These are phyloP conservation scores for Odobenus rosmarus DNA, from an alignment of 2,113 vertebrate species.

Conservation along the genomic window DNA sequence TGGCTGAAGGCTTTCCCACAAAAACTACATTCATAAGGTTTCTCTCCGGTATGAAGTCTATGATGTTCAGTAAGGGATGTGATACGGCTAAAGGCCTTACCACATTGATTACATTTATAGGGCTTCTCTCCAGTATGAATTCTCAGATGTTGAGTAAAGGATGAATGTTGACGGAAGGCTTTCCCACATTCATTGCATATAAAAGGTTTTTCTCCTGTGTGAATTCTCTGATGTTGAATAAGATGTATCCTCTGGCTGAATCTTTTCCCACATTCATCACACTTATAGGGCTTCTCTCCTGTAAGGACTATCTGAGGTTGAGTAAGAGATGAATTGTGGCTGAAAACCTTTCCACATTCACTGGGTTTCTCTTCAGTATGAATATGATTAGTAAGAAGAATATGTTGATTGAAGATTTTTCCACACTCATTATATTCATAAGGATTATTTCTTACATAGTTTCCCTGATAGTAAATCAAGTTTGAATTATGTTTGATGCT, in stretches of 20 bases:
- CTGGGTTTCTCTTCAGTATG: slow-evolving; percentile 61
- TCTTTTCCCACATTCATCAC: slow-evolving; percentile 75
- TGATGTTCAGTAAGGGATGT: slow-evolving; percentile 81
- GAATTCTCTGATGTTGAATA: slow-evolving; percentile 77
- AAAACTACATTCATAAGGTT: slow-evolving; percentile 85
- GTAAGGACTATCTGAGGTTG: slow-evolving; percentile 70
- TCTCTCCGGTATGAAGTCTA: slow-evolving; percentile 88
- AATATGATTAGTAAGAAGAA: slow-evolving; percentile 63
- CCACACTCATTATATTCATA: slow-evolving; percentile 59
- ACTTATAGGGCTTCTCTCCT: slow-evolving; percentile 75
- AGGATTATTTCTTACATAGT: slow-evolving; percentile 62
- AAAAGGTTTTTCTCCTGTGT: slow-evolving; percentile 75
- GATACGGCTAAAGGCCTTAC: slow-evolving; percentile 77
- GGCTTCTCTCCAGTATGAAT: slow-evolving; percentile 82
- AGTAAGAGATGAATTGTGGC: slow-evolving; percentile 34
- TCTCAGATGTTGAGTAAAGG: slow-evolving; percentile 79
- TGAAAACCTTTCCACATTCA: slow-evolving; percentile 59
- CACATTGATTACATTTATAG: slow-evolving; percentile 78
- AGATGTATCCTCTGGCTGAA: slow-evolving; percentile 80
- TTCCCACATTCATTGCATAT: slow-evolving; percentile 77
- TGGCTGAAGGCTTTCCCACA: slow-evolving; percentile 81
- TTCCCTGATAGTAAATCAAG: slow-evolving; percentile 52
- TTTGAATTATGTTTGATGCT: slow-evolving; percentile 55
- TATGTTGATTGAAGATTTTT: slow-evolving; percentile 66
- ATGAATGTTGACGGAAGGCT: slow-evolving; percentile 79